These are phyloP conservation scores for Anthopleura xanthogrammica DNA, from an alignment of 92 coral and sea anemone genomes.

Conservation along the genomic window DNA sequence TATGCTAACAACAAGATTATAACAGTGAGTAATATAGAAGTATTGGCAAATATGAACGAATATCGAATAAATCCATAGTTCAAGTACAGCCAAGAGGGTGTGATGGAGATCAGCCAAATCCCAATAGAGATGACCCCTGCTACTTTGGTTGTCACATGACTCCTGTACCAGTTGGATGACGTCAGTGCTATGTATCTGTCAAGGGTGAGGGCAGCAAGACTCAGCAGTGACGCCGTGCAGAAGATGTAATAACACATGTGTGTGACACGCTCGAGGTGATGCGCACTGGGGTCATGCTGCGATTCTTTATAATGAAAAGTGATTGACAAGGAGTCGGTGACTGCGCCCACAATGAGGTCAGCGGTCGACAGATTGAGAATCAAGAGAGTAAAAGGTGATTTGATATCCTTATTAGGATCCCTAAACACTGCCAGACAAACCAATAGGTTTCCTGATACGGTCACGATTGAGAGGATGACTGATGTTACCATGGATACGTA, in stretches of 20 bases:
- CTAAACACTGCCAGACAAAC: slow-evolving; percentile 54
- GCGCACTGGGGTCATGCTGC: slow-evolving; percentile 20
- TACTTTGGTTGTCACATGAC: slow-evolving; percentile 40
- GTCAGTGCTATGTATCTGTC: slow-evolving; percentile 62
- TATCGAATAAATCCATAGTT: slow-evolving; percentile 48
- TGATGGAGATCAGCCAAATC: slow-evolving; percentile 55
- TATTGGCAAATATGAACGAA: slow-evolving; percentile 66
- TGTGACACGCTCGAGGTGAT: slow-evolving; percentile 4
- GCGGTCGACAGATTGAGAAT: slow-evolving; percentile 63
- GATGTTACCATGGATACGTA: slow-evolving; percentile 58
- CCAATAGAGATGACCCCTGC: slow-evolving; percentile 21
- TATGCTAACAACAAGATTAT: slow-evolving; percentile 40
- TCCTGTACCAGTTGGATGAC: slow-evolving; percentile 52
- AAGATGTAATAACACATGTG: slow-evolving; percentile 61
- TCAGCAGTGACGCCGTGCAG: slow-evolving; percentile 63
- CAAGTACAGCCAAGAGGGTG: slow-evolving; percentile 51
- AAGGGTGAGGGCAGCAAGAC: slow-evolving; percentile 55
- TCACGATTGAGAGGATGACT: slow-evolving; percentile 38
- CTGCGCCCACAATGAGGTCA: slow-evolving; percentile 63
- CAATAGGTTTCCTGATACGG: slow-evolving; percentile 60
- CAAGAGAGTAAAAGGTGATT: slow-evolving; percentile 57
- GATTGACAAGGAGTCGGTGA: slow-evolving; percentile 62
- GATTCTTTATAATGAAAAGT: slow-evolving; percentile 55
- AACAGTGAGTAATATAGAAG: slow-evolving; percentile 51
- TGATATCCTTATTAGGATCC: slow-evolving; percentile 58